Conservation (phyloP, 2,888 invertebrate genomes). For the Gryllus longicercus region DNA sequence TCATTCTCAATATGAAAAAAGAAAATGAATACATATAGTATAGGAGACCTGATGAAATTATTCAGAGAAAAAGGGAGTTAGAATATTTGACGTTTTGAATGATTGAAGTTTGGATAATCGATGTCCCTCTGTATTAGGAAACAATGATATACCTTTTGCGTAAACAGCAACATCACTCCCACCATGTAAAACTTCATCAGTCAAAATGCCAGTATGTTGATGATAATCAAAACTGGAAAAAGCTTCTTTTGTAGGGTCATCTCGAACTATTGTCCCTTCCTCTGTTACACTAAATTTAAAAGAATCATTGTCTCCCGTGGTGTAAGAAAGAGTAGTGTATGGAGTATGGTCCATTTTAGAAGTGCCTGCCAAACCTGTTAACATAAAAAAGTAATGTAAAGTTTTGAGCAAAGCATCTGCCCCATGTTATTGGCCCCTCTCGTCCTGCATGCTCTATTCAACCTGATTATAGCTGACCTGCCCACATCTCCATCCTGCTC, state of each 20-base stretch:
- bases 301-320: constrained; percentile 63
- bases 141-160: constrained; percentile 60
- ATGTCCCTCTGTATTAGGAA: constrained; percentile 20
- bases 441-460: no score
- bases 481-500: no score
- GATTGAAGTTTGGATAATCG: no score
- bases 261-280: constrained; percentile 50
- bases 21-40: background rate
- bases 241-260: constrained; percentile 59
- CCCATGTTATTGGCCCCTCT: no score
- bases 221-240: constrained; percentile 64
- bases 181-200: constrained; percentile 73
- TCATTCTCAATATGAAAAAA: background rate
- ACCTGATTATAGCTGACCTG: no score
- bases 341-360: constrained; percentile 62
- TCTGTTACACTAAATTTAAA: constrained; percentile 59
- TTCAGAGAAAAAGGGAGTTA: background rate
- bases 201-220: constrained; percentile 67
- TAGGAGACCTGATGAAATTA: background rate
- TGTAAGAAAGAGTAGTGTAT: constrained; percentile 76
- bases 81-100: no score
- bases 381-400: constrained; percentile 24
- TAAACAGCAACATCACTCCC: constrained; percentile 84
- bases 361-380: constrained; percentile 58
- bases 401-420: no score